Evolutionary conservation across 2,113 vertebrate genomes (phyloP).

Genomic region (Centropus bengalensis): DNA sequence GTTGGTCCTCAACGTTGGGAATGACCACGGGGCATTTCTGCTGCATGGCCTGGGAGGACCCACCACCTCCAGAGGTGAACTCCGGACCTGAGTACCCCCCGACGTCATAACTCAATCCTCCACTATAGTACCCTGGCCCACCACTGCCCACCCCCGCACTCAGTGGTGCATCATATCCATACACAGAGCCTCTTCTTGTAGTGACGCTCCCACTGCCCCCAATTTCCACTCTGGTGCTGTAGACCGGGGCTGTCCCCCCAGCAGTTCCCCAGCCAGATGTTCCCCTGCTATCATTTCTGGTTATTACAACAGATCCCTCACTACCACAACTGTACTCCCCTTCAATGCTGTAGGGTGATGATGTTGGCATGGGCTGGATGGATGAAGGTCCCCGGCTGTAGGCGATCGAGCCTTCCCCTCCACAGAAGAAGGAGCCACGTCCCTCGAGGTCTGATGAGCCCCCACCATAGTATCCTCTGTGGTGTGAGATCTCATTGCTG

Average conservation of each 20-base stretch:
- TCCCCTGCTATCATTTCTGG: accelerated
- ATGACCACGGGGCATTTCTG: background rate
- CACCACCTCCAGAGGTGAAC: background rate
- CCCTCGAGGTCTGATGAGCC: background rate
- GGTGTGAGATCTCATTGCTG: background rate
- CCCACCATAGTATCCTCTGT: accelerated
- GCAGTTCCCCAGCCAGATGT: accelerated
- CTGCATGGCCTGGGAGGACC: background rate
- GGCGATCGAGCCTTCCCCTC: background rate
- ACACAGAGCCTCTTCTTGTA: accelerated
- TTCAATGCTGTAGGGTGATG: background rate
- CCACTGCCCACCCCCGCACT: accelerated
- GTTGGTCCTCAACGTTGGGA: background rate
- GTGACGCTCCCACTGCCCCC: background rate
- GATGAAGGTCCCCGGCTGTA: background rate
- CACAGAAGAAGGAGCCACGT: background rate
- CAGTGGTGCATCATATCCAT: accelerated
- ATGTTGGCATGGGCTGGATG: background rate
- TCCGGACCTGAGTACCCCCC: background rate
- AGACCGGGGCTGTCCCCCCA: background rate
- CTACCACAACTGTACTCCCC: accelerated
- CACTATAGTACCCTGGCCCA: accelerated
- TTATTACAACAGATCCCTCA: background rate
- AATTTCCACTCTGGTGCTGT: accelerated
- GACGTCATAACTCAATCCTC: accelerated